Evolutionary conservation across 1,140 invertebrate species (phyloP), one percentile per base, ranked within the genome.

Genomic region (Leptinotarsa lineolata): DNA sequence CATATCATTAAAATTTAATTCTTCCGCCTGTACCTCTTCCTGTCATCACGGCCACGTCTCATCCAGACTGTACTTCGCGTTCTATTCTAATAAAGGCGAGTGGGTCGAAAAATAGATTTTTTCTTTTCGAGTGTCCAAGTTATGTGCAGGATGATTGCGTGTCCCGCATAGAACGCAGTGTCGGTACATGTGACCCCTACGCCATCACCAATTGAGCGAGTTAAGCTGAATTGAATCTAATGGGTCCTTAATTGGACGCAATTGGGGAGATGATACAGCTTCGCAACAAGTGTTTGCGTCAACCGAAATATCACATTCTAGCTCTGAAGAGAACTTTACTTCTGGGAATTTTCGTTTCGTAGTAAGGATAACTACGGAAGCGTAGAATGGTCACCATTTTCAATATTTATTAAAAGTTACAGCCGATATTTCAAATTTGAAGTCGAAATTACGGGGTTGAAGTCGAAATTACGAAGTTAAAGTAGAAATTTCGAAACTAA

Each of bases 211-310:
- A 83, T 83, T 83, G 81, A 82, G 79, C 80, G 78, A 83, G 81
- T 83, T 83, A 82, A 83, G 70, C 70, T 82, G 74, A 83, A 83
- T 83, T 83, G 77, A 80, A 72, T 72, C 76, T 83, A 81, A 83
- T 83, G 80, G 78, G 59, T 63, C 54, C 78, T 82, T 82, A 82
- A 83, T 83, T 83, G 81, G 71, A 73, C 70, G 72, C 80, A 83
- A 83, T 83, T 83, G 77, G 72, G 59, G 75, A 76, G 74, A 74
- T 74, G 77, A 77, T 78, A 78, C 75, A 80, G 77, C 39, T 68
- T 74, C 64, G 71, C 77, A 77, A 78, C 79, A 79, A 80, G 79
- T 78, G 77, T 77, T 68, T 76, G 75, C 73, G 71, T 71, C 74
- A 68, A 70, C 64, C 67, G 64, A 60, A 76, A 74, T 65, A 65